Evolutionary conservation across 2,888 invertebrate genomes (phyloP), one percentile per base, ranked within the genome.

Genomic region (Drosophila antonietae): DNA sequence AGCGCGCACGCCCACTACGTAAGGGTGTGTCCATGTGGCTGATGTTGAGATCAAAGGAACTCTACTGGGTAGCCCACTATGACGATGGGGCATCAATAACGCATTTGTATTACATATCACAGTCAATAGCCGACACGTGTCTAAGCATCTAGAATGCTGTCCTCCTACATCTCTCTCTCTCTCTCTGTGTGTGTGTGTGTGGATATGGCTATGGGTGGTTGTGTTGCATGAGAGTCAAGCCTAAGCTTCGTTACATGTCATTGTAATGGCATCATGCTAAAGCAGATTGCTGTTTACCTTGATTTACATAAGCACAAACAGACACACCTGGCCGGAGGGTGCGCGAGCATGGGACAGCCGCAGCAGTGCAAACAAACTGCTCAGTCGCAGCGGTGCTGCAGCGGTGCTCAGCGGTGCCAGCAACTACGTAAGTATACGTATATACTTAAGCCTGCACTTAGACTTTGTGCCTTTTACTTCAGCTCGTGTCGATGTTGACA

Each of bases 261-360:
- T 73, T 87, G 76, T 80, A 86, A 88, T 79, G 83, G 88, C 83
- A 88, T 88, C 86, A 85, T 68, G 78, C 71, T 77, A 81, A 71
- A 81, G 81, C 90, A 85, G 86, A 88, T 89, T 88, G 81, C 68
- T 81, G 90, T 87, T 88, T 89, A 83, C 86, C 86, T 81, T 89
- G 86, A 88, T 87, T 87, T 87, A 75, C 90, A 85, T 89, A 85
- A 69, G 76, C 64, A 75, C 69, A 77, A 47, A 72, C 33, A 53
- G 23, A 59, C 56, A 58, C 44, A 67, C 37, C 61, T 58, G 51
- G 10, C 15, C 18, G 8, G 12, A 14, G 31, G 12, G n/a, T 28
- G 23, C 23, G 44, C 39, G 47, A 15, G 41, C 44, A 31, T 57
- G 15, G 37, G 23, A 52, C 78, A 80, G 75, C 83, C 86, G 73